phyloP scores from a whole-genome alignment of 2,888 invertebrate genomes.

The Lottia scabra region DNA sequence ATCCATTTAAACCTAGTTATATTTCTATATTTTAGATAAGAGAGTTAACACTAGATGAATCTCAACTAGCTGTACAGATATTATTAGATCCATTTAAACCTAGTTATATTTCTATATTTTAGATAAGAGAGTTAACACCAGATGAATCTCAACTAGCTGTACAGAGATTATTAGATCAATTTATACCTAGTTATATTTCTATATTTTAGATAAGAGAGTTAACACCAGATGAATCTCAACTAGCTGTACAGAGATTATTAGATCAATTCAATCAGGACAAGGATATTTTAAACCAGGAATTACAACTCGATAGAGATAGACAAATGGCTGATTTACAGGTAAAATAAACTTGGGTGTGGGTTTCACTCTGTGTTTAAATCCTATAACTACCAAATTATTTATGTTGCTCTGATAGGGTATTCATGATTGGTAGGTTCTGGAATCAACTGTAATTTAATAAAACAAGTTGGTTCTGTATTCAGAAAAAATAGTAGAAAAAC shows the following conservation, averaged over 20 bases:
- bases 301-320: conserved; percentile 49
- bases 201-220: background rate
- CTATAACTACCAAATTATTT: no score
- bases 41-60: conserved; percentile 38
- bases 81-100: conserved; percentile 49
- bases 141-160: conserved; percentile 46
- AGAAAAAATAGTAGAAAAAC: no score
- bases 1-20: conserved; percentile 32
- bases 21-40: no score
- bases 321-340: conserved; percentile 60
- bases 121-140: conserved; percentile 30
- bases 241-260: conserved; percentile 57
- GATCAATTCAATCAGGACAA: conserved; percentile 56
- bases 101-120: no score
- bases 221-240: conserved; percentile 47
- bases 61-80: conserved; percentile 53
- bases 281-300: conserved; percentile 48
- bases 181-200: no score
- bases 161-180: conserved; percentile 59
- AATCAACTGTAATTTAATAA: no score
- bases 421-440: no score
- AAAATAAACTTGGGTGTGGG: background rate
- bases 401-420: no score
- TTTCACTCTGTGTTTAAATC: no score
- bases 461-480: no score